Base-by-base conservation (phyloP, 2,797 vertebrate species). In the Mus minutoides region DNA sequence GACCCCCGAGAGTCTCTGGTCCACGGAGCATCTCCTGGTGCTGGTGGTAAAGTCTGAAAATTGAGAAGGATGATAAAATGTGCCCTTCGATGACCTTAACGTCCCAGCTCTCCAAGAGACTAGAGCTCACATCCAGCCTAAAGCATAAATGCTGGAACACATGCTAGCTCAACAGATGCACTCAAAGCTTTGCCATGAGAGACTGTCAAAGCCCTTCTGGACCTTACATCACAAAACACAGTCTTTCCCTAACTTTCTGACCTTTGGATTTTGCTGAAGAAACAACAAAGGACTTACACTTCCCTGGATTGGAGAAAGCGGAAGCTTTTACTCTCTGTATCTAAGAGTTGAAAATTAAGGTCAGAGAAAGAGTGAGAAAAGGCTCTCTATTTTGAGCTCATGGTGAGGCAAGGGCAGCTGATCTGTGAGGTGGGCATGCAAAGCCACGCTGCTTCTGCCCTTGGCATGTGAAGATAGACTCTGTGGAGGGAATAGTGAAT, bases 221-320 rank as follows among this genome's bases (percentile, higher is more conserved):
- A 85, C 11, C 24, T 93, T 94, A 94, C 78, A 60, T 78, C 31
- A 90, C 2, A 73, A 94, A 69, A 89, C 78, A 29, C 10, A 26
- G 24, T 21, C n/a, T 94, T 90, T 90, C 79, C 60, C 75, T 89
- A 87, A 90, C 58, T 94, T 91, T 62, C 40, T 0, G 43, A 93
- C 4, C 1, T 77, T 94, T 56, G 26, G 49, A 14, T 94, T 92
- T 96, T 73, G 71, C 49, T 92, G 40, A 95, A 67, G 46, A 22
- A 91, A 95, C 8, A 64, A 26, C 2, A n/a, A 90, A 92, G 86
- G 21, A 2, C 4, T 78, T 13, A 24, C 13, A 46, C 7, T 92
- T n/a, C 1, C 0, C 24, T 40, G 24, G 56, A 83, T 21, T 34
- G 37, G 58, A 96, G 84, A 85, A 87, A 85, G 31, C 31, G 46